These are phyloP conservation scores for Agrypnia vestita DNA, from an alignment of 1,140 invertebrate species.

Conservation along the genomic window DNA sequence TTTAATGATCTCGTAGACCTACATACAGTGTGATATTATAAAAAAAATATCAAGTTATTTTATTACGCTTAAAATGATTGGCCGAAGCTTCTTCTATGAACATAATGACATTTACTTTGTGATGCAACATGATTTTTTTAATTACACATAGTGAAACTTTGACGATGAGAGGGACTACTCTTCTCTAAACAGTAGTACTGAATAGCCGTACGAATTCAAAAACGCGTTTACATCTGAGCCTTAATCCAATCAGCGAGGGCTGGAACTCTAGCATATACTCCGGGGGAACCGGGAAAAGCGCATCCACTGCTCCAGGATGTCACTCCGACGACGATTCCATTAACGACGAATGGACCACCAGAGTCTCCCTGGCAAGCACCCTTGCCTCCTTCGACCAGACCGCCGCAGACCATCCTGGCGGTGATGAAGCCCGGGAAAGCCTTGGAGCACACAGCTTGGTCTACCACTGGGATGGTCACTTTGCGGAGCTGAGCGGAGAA, in stretches of 20 bases:
- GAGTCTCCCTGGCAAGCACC: constrained; percentile 74
- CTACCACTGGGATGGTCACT: constrained; percentile 67
- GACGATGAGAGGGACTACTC: too few species aligned
- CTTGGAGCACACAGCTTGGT: constrained; percentile 61
- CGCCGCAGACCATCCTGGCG: constrained; percentile 82
- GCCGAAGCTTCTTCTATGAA: too few species aligned
- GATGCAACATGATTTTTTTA: too few species aligned
- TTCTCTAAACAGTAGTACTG: too few species aligned
- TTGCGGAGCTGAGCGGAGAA: constrained; percentile 64
- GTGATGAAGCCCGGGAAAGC: constrained; percentile 69
- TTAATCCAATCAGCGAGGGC: constrained; percentile 45
- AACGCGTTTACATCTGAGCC: constrained; percentile 42
- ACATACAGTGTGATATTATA: too few species aligned
- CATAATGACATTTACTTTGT: too few species aligned
- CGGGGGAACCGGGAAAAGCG: constrained; percentile 69
- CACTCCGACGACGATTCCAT: constrained; percentile 73
- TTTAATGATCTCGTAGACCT: too few species aligned
- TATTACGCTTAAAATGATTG: too few species aligned
- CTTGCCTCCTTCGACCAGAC: constrained; percentile 64
- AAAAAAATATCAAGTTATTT: too few species aligned
- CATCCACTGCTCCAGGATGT: constrained; percentile 72
- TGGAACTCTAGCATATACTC: constrained; percentile 72
- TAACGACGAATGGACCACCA: constrained; percentile 75
- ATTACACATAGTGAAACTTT: too few species aligned
- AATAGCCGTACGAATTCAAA: too few species aligned